These are phyloP conservation scores for Brienomyrus longianalis DNA, from an alignment of 2,113 vertebrate genomes.

Conservation along the genomic window DNA sequence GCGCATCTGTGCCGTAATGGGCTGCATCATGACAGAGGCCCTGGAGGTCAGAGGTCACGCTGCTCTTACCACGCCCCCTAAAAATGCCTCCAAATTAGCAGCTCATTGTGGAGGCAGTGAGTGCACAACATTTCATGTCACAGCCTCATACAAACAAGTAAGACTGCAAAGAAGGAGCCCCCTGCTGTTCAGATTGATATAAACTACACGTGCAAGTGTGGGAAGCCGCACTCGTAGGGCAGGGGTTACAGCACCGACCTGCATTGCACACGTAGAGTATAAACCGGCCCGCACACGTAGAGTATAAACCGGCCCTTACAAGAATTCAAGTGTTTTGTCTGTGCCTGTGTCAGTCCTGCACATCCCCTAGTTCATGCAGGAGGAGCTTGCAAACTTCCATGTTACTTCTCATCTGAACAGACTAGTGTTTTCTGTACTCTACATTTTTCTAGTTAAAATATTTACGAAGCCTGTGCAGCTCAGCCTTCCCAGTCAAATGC, in stretches of 20 bases:
- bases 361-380: background rate
- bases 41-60: constrained; percentile 69
- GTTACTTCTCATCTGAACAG: background rate
- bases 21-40: constrained; percentile 96
- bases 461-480: background rate
- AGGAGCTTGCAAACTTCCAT: background rate
- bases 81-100: background rate
- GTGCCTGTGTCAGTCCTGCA: background rate
- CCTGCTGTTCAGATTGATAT: background rate
- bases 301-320: background rate
- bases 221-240: background rate
- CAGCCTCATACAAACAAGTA: background rate
- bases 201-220: background rate
- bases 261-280: background rate
- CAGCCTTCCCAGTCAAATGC: background rate
- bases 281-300: background rate
- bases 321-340: background rate
- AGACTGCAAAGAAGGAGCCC: background rate
- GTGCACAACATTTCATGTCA: background rate
- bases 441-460: background rate
- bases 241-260: too few relatives aligned
- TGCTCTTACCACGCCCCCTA: background rate
- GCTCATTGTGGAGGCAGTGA: background rate
- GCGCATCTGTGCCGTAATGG: constrained; percentile 92
- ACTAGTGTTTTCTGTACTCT: background rate